phyloP scores from a whole-genome alignment of 1,140 invertebrate species.

The Harpegnathos saltator region DNA sequence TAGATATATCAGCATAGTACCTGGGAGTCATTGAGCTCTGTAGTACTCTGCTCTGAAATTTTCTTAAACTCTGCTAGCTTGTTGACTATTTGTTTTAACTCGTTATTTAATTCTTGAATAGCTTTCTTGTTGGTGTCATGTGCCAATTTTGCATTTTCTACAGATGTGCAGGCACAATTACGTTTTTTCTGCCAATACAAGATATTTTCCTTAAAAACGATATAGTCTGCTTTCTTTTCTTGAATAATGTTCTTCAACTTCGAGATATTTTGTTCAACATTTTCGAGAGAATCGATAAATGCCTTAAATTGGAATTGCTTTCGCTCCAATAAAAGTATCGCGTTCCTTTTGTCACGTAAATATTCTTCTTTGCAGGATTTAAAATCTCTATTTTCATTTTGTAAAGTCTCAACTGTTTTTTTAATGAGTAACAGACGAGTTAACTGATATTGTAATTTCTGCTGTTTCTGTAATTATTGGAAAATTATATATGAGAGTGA shows the following conservation, averaged over 20 bases:
- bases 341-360: constrained; percentile 91
- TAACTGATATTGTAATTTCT: constrained; percentile 30
- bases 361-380: constrained; percentile 87
- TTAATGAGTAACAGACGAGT: constrained; percentile 1
- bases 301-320: constrained; percentile 94
- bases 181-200: constrained; percentile 96
- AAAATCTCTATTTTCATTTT: constrained; percentile 1
- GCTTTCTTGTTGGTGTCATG: constrained; percentile 94
- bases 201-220: constrained; percentile 96
- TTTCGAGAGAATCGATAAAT: constrained; percentile 92
- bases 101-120: constrained; percentile 92
- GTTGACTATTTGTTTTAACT: constrained; percentile 91
- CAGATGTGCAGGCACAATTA: constrained; percentile 92
- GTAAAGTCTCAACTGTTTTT: neutral
- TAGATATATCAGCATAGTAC: constrained; percentile 82
- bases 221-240: constrained; percentile 94
- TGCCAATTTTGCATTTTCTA: constrained; percentile 93
- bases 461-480: constrained; percentile 12
- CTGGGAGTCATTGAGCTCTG: constrained; percentile 95
- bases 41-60: constrained; percentile 91
- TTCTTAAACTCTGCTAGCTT: constrained; percentile 91
- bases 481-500: neutral
- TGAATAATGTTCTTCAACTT: constrained; percentile 95
- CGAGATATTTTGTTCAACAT: constrained; percentile 94
- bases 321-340: constrained; percentile 92